Evolutionary conservation across 2,113 vertebrate genomes (phyloP), one percentile per base, ranked within the genome.

Genomic region (Atherinomorus stipes): DNA sequence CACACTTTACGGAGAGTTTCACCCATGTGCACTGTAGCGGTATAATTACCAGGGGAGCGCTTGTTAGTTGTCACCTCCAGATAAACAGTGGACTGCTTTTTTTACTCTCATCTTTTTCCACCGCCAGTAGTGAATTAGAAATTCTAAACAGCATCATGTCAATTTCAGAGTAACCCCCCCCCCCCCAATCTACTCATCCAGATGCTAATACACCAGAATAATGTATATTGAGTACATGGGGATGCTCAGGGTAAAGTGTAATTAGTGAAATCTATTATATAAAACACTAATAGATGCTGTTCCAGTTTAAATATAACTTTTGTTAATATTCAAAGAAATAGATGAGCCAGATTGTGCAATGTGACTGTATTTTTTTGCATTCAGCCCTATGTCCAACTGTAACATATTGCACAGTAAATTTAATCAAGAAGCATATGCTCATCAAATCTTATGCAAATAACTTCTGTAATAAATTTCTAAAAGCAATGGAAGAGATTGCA

Each of bases 21-120:
- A 15, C 44, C 72, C 52, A 66, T 81, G 60, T 76, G 76, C 71
- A 79, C 68, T 57, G 74, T 76, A 21, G 77, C 76, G 76, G 78
- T 86, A 86, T 90, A 92, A 93, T 92, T 93, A 91, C 81, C 81
- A 86, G 74, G 71, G 82, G 82, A 78, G 85, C 26, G 80, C 81
- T 86, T 89, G 87, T 91, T 92, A 87, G 89, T 89, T 90, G 85
- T 90, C 85, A 90, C 87, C 88, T 90, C 78, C 74, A 91, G 80
- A 88, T 90, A 85, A 93, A 91, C 86, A 91, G 78, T 44, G 23
- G 57, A 71, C 47, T 73, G 57, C 52, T 50, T 72, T 68, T 73
- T 67, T 23, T 8, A n/a, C 25, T 49, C 64, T 63, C 34, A 57
- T 52, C 54, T 59, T 34, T n/a, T 0, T 26, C 4, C 9, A 3